Evolutionary conservation across 2,113 vertebrate genomes (phyloP).

Genomic region (Callipepla squamata): DNA sequence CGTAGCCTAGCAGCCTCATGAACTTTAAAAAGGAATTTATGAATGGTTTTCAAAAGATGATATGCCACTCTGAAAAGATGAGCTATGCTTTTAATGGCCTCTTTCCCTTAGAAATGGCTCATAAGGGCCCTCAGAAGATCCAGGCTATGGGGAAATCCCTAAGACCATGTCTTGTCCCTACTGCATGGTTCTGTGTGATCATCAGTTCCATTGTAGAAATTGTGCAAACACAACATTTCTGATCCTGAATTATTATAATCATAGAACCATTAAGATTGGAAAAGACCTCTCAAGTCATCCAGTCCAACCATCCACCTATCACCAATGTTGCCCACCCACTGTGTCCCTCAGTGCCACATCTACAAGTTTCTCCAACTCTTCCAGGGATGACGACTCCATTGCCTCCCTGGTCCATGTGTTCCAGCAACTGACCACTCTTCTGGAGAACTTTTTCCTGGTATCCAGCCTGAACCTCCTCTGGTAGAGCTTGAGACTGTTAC

Average conservation of each 20-base stretch:
- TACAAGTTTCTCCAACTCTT: too few relatives aligned
- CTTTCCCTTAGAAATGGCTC: not conserved
- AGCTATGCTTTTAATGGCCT: not conserved
- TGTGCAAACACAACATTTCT: not conserved
- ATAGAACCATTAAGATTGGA: too few relatives aligned
- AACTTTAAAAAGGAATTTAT: conserved; percentile 10
- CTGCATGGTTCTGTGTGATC: not conserved
- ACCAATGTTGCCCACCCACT: too few relatives aligned
- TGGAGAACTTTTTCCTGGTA: too few relatives aligned
- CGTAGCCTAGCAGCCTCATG: not conserved
- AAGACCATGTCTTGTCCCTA: not conserved
- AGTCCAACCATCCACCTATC: too few relatives aligned
- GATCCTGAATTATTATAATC: not conserved
- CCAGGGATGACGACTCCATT: too few relatives aligned
- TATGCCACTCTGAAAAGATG: not conserved
- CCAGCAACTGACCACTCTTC: too few relatives aligned
- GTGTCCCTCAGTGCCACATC: too few relatives aligned
- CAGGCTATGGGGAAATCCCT: not conserved
- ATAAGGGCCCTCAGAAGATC: not conserved
- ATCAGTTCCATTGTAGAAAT: not conserved
- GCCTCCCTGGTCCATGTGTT: too few relatives aligned
- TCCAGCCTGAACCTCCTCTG: too few relatives aligned
- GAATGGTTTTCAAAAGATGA: conserved; percentile 3
- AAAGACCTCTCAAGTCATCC: too few relatives aligned
- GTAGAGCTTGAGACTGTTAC: too few relatives aligned